Conservation (phyloP, 2,888 invertebrate genomes). For the Lithophane leautieri region DNA sequence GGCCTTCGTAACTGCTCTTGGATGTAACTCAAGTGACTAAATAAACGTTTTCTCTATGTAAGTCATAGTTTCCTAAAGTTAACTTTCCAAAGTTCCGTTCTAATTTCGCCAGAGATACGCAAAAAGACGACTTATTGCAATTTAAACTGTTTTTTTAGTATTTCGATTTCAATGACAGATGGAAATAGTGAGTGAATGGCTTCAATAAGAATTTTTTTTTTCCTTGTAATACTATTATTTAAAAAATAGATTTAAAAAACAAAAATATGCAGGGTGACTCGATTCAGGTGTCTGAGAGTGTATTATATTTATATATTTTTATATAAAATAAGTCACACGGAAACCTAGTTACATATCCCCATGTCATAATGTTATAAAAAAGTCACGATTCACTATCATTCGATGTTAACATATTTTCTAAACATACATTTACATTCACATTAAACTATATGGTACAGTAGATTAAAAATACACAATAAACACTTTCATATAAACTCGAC, state of each 20-base stretch:
- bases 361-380: constrained; percentile 10
- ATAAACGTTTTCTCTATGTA: background rate
- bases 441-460: constrained; percentile 37
- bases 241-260: too few relatives aligned
- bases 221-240: background rate
- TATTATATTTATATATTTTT: background rate
- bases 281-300: too few relatives aligned
- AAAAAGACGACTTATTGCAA: too few relatives aligned
- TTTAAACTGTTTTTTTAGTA: background rate
- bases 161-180: background rate
- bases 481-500: constrained; percentile 24
- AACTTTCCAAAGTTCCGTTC: too few relatives aligned
- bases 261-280: too few relatives aligned
- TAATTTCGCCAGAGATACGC: too few relatives aligned
- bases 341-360: background rate
- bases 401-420: constrained; percentile 56
- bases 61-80: background rate
- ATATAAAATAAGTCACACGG: background rate
- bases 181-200: too few relatives aligned
- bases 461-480: constrained; percentile 30
- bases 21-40: background rate
- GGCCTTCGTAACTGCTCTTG: background rate
- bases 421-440: constrained; percentile 48
- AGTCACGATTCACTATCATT: constrained; percentile 30
- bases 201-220: background rate